Conservation (phyloP, 2,888 invertebrate genomes). For the Trissolcus brochymenae region DNA sequence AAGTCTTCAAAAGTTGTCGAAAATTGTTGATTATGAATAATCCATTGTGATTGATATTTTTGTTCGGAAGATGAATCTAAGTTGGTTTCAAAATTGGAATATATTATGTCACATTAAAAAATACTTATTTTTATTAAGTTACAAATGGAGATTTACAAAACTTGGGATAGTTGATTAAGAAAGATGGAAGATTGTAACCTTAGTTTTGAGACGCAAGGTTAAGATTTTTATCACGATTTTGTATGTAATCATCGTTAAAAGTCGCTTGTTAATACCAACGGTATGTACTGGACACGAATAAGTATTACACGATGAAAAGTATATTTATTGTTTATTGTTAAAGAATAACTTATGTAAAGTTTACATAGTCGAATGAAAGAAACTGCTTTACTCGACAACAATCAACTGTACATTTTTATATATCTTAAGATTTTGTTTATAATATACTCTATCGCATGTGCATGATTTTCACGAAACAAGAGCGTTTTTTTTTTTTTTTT, state of each 20-base stretch:
- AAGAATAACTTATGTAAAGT: conserved; percentile 16
- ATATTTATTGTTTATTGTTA: conserved; percentile 45
- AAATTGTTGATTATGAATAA: conserved; percentile 9
- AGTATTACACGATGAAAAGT: conserved; percentile 26
- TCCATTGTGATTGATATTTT: not conserved
- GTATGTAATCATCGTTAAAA: conserved; percentile 26
- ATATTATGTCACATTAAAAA: no score
- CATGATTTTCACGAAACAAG: conserved; percentile 13
- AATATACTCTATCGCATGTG: conserved; percentile 8
- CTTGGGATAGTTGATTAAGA: no score
- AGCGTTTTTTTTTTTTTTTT: conserved; percentile 1
- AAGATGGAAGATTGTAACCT: no score
- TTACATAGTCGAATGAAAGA: conserved; percentile 25
- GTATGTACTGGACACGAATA: conserved; percentile 18
- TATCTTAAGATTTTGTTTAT: conserved; percentile 23
- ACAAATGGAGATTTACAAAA: no score
- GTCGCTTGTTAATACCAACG: conserved; percentile 24
- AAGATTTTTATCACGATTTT: not conserved
- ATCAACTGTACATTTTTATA: conserved; percentile 39
- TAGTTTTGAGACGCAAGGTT: no score
- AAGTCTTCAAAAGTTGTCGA: no score
- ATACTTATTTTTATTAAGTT: not conserved
- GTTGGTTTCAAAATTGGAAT: no score
- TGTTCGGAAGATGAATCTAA: no score
- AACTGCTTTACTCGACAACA: conserved; percentile 17